phyloP scores from a whole-genome alignment of 2,113 vertebrate genomes.

The Tachysurus vachellii region DNA sequence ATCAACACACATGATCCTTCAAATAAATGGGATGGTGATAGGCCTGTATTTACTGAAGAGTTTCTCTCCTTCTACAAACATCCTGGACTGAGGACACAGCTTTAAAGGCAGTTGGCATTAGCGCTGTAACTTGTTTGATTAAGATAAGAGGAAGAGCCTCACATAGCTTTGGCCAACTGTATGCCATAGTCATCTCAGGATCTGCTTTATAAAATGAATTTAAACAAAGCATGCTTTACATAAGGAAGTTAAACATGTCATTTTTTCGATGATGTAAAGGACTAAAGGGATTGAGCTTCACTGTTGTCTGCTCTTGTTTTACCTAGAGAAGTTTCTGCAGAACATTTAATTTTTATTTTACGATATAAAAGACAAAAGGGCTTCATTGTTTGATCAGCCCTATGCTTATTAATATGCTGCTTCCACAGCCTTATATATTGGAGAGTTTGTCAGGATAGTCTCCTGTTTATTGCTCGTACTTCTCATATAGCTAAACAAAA shows the following conservation, averaged over 20 bases:
- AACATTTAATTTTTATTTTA: background rate
- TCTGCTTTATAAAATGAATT: constrained; percentile 34
- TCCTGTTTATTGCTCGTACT: constrained; percentile 27
- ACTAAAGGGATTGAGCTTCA: constrained; percentile 9
- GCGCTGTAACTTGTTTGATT: constrained; percentile 48
- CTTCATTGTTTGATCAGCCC: constrained; percentile 5
- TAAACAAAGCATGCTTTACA: constrained; percentile 29
- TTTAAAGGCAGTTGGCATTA: constrained; percentile 40
- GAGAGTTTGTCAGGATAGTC: background rate
- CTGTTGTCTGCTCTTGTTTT: background rate
- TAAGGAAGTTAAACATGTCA: background rate
- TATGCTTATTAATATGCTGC: constrained; percentile 19
- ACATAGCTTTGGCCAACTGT: constrained; percentile 26
- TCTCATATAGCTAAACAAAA: constrained; percentile 26
- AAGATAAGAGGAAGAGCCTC: constrained; percentile 36
- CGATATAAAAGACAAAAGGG: background rate
- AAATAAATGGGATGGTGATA: constrained; percentile 57
- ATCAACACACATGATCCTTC: constrained; percentile 62
- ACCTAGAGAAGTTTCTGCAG: background rate
- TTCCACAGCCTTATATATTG: background rate
- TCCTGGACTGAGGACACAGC: constrained; percentile 52
- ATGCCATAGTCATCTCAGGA: constrained; percentile 25
- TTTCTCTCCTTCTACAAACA: constrained; percentile 65
- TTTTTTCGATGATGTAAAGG: background rate
- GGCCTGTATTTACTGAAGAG: constrained; percentile 61